Percentiles rank a stretch among this genome's conserved stretches.
phyloP scores from a whole-genome alignment of 2,888 invertebrate species.

The Drosophila hamatofila region DNA sequence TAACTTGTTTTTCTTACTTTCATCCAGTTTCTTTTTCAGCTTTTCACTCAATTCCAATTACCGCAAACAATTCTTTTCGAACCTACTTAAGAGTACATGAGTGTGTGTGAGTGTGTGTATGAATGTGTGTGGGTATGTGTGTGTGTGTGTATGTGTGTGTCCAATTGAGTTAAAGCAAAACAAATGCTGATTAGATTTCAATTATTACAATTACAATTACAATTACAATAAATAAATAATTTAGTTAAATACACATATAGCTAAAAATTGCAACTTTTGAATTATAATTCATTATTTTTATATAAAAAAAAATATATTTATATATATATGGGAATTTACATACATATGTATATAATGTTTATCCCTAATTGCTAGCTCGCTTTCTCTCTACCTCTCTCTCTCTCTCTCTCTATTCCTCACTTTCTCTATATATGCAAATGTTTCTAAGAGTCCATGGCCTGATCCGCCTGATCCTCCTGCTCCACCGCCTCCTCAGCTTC shows the following conservation, averaged over 20 bases:
- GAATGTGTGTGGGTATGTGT: conserved; percentile 17
- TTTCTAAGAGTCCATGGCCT: conserved; percentile 30
- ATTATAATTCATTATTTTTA: conserved; percentile 18
- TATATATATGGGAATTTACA: conserved; percentile 30
- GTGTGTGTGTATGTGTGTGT: conserved; percentile 17
- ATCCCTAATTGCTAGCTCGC: conserved; percentile 32
- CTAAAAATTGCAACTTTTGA: conserved; percentile 56
- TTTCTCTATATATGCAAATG: conserved; percentile 35
- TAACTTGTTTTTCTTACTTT: background rate
- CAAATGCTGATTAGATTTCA: conserved; percentile 31
- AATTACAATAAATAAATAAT: conserved; percentile 39
- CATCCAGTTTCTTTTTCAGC: background rate
- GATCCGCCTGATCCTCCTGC: conserved; percentile 15
- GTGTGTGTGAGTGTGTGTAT: background rate
- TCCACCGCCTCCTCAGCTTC: conserved; percentile 26
- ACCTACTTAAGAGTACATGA: conserved; percentile 50
- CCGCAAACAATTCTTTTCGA: conserved; percentile 32
- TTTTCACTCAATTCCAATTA: conserved; percentile 14
- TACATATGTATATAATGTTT: conserved; percentile 22
- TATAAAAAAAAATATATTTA: conserved; percentile 12
- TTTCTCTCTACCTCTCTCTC: background rate
- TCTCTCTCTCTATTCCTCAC: background rate
- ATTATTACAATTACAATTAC: conserved; percentile 49
- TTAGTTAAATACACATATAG: conserved; percentile 44
- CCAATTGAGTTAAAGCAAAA: conserved; percentile 39